Evolutionary conservation across 2,888 invertebrate species (phyloP).

Genomic region (Cynaeus angustus): DNA sequence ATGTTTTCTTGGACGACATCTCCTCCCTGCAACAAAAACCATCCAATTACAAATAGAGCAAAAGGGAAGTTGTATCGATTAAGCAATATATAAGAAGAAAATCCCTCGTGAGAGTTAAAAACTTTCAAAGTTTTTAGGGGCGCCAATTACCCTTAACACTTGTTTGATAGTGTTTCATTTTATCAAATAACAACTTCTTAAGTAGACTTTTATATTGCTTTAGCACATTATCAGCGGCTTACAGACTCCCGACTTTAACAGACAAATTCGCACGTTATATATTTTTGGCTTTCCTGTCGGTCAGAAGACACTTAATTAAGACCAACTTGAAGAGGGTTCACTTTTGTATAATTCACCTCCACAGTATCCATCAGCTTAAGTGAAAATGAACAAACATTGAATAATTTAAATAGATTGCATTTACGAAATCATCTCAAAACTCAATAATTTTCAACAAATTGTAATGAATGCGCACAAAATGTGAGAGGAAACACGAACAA

Average conservation of each 20-base stretch:
- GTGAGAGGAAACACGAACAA: slow-evolving; percentile 44
- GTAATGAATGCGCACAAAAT: slow-evolving; percentile 28
- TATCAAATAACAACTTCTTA: slow-evolving; percentile 55
- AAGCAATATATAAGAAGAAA: slow-evolving; percentile 28
- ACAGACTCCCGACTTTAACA: slow-evolving; percentile 37
- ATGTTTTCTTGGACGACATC: slow-evolving; percentile 95
- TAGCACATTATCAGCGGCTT: slow-evolving; percentile 54
- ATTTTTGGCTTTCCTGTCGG: slow-evolving; percentile 1
- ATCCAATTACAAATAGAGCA: slow-evolving; percentile 15
- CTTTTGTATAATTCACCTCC: slow-evolving; percentile 12
- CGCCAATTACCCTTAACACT: slow-evolving; percentile 55
- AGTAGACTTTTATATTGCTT: slow-evolving; percentile 56
- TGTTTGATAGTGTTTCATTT: slow-evolving; percentile 56
- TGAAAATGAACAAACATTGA: too few relatives aligned
- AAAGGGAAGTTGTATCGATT: slow-evolving; percentile 20
- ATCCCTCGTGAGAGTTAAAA: slow-evolving; percentile 26
- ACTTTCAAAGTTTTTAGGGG: slow-evolving; percentile 43
- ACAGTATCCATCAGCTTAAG: slow-evolving; percentile 9
- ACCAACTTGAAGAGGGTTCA: slow-evolving; percentile 6
- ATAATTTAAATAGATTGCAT: too few relatives aligned
- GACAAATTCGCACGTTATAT: slow-evolving; percentile 16
- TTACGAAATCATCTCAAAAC: neutral
- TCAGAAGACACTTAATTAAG: slow-evolving; percentile 18
- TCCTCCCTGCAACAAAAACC: slow-evolving; percentile 82
- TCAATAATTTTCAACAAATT: slow-evolving; percentile 26